Base-by-base conservation (phyloP, 1,140 invertebrate species). In the Reticulitermes speratus region DNA sequence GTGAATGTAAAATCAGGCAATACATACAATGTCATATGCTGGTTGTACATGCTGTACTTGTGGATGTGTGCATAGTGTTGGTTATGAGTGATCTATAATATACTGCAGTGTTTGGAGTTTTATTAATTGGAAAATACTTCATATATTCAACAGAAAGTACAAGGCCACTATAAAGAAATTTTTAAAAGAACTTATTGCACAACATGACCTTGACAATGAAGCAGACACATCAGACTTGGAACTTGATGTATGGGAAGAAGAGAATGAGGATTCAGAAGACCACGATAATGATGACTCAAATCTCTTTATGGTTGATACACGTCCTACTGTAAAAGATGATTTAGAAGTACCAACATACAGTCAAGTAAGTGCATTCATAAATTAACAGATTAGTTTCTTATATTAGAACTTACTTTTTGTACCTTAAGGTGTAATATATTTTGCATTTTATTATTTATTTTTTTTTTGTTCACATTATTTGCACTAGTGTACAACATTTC, bases 291-390 rank as follows among this genome's bases (percentile, higher is more conserved):
- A 65, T 32, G 44, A 44, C 30, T 48, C 59, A 59, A 14, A 48
- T 85, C 75, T 91, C 0, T 92, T 91, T 87, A 89, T 86, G 21
- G 87, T 91, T 84, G 91, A 92, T 85, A 92, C 88, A n/a, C 87
- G 87, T 48, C 91, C 91, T n/a, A 88, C 88, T 55, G 7, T 89
- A 59, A 88, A 89, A 86, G 88, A 90, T 87, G 89, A 90, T 81
- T 87, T 90, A 23, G 90, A 91, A 88, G 86, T 92, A 85, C 91
- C 91, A 21, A 90, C 90, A 38, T 92, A 92, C 88, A 90, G 90
- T 65, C 90, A 90, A 88, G 91, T 91, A 87, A 84, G 45, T 52
- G 45, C 11, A 52, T 30, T 84, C 82, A 38, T 21, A n/a, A 19
- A 19, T 84, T 69, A 14, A 25, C 59, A 59, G 44, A 6, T 12